Evolutionary conservation across 1,140 invertebrate species (phyloP).

Genomic region (Heliconius melpomene): DNA sequence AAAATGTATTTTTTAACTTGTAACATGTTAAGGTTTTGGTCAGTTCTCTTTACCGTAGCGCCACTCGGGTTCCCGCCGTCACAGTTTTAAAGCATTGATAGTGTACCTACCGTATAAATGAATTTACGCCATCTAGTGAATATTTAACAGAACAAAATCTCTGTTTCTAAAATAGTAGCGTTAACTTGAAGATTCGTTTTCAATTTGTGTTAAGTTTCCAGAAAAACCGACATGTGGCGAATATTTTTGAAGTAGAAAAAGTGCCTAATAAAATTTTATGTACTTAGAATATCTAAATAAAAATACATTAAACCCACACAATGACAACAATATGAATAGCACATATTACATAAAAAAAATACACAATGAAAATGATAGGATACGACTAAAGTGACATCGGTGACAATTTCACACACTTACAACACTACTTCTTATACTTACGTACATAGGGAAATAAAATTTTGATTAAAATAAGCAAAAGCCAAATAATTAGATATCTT

Average conservation of each 20-base stretch:
- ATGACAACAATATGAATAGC: background rate
- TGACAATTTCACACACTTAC: slow-evolving; percentile 11
- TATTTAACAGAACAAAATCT: background rate
- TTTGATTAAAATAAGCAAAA: slow-evolving; percentile 29
- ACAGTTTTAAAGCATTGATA: background rate
- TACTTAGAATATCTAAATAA: background rate
- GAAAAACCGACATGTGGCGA: background rate
- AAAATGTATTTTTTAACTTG: too few species aligned
- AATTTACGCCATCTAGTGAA: background rate
- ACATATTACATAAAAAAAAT: background rate
- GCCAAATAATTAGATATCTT: slow-evolving; percentile 27
- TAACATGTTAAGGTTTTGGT: too few species aligned
- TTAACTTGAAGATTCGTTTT: background rate
- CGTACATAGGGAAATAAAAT: slow-evolving; percentile 21
- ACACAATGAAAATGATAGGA: background rate
- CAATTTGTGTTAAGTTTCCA: background rate
- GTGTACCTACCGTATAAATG: background rate
- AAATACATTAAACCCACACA: background rate
- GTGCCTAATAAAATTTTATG: too few species aligned
- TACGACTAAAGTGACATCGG: slow-evolving; percentile 1
- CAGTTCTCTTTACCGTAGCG: too few species aligned
- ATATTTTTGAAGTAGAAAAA: background rate
- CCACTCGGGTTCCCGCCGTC: background rate
- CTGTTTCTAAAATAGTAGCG: background rate
- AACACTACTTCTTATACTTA: slow-evolving; percentile 21